Evolutionary conservation across 1,140 invertebrate species (phyloP).

Genomic region (Drosophila nigromelanica): DNA sequence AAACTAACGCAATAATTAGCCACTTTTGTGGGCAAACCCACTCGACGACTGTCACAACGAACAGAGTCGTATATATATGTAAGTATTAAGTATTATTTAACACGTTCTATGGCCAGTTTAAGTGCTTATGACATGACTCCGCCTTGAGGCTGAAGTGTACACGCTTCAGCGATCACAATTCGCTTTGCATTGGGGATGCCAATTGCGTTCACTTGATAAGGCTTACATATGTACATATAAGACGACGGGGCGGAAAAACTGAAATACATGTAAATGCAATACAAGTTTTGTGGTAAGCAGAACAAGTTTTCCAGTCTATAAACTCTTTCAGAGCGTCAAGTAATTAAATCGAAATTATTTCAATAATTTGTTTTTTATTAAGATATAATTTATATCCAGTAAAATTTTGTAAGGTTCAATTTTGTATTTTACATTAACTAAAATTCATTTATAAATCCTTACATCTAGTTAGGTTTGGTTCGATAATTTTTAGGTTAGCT

Average conservation of each 20-base stretch:
- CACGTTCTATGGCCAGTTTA: conserved; percentile 45
- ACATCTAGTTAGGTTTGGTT: too few species aligned
- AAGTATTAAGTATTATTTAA: conserved; percentile 22
- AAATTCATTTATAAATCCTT: too few species aligned
- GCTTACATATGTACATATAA: background rate
- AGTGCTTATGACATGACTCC: conserved; percentile 38
- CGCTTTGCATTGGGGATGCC: conserved; percentile 23
- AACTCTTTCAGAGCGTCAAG: too few species aligned
- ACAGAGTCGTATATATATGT: conserved; percentile 5
- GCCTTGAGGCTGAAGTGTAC: conserved; percentile 19
- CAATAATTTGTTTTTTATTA: background rate
- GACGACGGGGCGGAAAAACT: too few species aligned
- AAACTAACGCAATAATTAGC: conserved; percentile 59
- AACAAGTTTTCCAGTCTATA: conserved; percentile 22
- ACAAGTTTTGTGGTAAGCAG: conserved; percentile 4
- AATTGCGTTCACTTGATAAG: conserved; percentile 25
- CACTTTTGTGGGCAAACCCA: conserved; percentile 53
- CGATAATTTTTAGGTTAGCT: too few species aligned
- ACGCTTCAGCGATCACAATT: conserved; percentile 25
- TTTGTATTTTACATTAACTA: too few species aligned
- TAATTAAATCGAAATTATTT: too few species aligned
- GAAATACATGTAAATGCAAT: conserved; percentile 8
- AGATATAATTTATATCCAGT: background rate
- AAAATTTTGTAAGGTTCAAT: too few species aligned
- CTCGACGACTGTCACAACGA: conserved; percentile 72